Percentiles rank a stretch among this genome's conserved stretches.
phyloP scores from a whole-genome alignment of 2,888 invertebrate species.

The Cosmia trapezina region DNA sequence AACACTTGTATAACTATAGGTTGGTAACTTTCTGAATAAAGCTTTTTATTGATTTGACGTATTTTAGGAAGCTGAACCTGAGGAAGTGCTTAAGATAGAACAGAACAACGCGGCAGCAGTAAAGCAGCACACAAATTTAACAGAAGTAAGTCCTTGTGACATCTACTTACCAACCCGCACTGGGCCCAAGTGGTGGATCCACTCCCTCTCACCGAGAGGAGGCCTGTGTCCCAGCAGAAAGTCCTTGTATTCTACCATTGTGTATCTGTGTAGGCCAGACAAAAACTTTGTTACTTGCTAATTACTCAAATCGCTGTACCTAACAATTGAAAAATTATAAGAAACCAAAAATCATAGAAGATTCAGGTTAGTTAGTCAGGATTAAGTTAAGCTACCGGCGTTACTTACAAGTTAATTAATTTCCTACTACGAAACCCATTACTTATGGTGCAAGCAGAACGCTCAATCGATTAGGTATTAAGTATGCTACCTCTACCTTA shows the following conservation, averaged over 20 bases:
- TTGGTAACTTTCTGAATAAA: neutral
- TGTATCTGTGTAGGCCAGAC: neutral
- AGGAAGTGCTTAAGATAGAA: conserved; percentile 1
- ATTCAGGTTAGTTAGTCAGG: neutral
- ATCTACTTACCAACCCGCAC: too few species aligned
- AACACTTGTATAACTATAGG: too few species aligned
- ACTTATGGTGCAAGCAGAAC: neutral
- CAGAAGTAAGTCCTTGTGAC: conserved; percentile 6
- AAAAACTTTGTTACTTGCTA: neutral
- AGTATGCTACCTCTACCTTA: neutral
- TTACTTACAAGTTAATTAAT: too few species aligned
- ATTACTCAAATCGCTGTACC: neutral
- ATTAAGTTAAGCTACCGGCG: neutral
- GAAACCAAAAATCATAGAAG: neutral
- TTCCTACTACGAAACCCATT: neutral
- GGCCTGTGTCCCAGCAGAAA: too few species aligned
- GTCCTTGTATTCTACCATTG: neutral
- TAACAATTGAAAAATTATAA: neutral
- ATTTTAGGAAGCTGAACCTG: conserved; percentile 1
- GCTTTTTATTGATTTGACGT: neutral
- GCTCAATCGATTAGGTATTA: neutral
- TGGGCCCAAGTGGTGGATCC: too few species aligned
- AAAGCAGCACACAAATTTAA: neutral
- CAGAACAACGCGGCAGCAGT: too few species aligned
- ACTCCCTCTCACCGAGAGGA: too few species aligned